phyloP scores from a whole-genome alignment of 37 sponge, comb jelly and placozoan species.

The Ianthella basta region DNA sequence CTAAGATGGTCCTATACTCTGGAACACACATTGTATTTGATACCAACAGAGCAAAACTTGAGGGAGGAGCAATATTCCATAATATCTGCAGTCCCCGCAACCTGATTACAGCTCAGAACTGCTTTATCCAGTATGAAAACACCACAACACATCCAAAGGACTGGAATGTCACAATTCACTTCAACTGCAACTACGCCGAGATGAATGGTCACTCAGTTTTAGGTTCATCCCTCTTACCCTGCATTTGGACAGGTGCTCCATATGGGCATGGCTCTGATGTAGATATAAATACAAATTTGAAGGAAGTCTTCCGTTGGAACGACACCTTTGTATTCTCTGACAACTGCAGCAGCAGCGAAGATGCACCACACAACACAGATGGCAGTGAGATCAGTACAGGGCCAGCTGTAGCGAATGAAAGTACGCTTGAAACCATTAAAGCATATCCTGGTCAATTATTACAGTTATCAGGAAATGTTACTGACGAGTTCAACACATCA shows the following conservation, averaged over 20 bases:
- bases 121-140: slow-evolving; percentile 12
- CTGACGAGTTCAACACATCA: not conserved
- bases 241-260: slow-evolving; percentile 20
- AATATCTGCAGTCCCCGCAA: slow-evolving; percentile 2
- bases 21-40: not conserved
- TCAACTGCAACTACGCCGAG: slow-evolving; percentile 8
- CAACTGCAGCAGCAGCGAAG: not conserved
- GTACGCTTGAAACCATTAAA: not conserved
- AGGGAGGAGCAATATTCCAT: slow-evolving; percentile 5
- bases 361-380: not conserved
- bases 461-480: not conserved
- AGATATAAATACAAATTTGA: not conserved
- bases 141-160: not conserved
- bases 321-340: not conserved
- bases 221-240: slow-evolving; percentile 4
- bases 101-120: slow-evolving; percentile 25
- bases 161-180: not conserved
- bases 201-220: not conserved
- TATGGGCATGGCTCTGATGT: slow-evolving; percentile 13
- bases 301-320: not conserved
- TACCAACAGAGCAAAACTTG: not conserved
- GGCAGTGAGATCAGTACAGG: not conserved
- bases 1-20: slow-evolving; percentile 3
- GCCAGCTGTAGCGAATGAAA: not conserved
- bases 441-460: not conserved